Evolutionary conservation across 2,888 invertebrate species (phyloP).

Genomic region (Liopterus haemorrhoidalis): DNA sequence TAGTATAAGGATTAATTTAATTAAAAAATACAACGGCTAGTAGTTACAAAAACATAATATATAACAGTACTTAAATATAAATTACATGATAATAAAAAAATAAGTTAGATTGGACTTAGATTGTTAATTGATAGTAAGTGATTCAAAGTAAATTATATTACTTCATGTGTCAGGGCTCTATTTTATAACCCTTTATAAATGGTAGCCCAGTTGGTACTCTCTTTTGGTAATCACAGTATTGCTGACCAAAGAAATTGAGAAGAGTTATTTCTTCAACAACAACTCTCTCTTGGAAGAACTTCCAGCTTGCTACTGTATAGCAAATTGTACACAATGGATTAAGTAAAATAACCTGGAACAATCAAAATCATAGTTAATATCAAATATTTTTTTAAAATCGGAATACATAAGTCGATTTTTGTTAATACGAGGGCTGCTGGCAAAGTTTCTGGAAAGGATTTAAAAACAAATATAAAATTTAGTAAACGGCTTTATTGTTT

Average conservation of each 20-base stretch:
- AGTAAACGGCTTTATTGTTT: too few relatives aligned
- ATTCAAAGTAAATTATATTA: too few relatives aligned
- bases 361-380: conserved; percentile 14
- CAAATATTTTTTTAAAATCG: neutral
- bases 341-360: conserved; percentile 67
- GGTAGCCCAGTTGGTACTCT: conserved; percentile 81
- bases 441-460: neutral
- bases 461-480: too few relatives aligned
- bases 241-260: conserved; percentile 84
- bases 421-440: neutral
- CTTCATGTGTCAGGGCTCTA: conserved; percentile 37
- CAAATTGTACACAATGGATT: conserved; percentile 83
- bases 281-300: conserved; percentile 84
- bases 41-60: too few relatives aligned
- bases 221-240: conserved; percentile 81
- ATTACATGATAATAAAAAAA: too few relatives aligned
- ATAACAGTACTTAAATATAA: too few relatives aligned
- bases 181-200: conserved; percentile 71
- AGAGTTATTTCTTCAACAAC: conserved; percentile 83
- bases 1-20: too few relatives aligned
- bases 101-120: too few relatives aligned
- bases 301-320: conserved; percentile 81
- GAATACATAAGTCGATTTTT: neutral
- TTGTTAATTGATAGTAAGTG: too few relatives aligned
- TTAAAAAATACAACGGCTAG: too few relatives aligned